Conservation (phyloP, 2,888 invertebrate genomes). For the Patella depressa region DNA sequence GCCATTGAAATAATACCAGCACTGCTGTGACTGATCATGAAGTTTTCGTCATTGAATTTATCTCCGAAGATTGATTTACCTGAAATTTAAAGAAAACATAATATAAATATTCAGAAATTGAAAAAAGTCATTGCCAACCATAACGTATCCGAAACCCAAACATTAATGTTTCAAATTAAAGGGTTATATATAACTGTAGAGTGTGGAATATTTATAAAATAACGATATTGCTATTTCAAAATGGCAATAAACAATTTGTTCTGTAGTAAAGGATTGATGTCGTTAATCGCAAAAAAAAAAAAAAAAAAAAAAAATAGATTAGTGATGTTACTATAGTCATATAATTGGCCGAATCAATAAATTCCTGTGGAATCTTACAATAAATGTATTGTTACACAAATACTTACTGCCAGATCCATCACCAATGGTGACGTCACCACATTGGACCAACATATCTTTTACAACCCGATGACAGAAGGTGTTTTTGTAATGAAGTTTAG, state of each 20-base stretch:
- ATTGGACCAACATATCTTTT: conserved; percentile 70
- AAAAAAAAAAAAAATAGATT: no score
- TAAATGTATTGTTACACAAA: not conserved
- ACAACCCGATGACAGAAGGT: conserved; percentile 69
- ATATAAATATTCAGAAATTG: not conserved
- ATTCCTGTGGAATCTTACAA: no score
- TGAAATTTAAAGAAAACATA: conserved; percentile 34
- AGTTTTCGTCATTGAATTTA: conserved; percentile 70
- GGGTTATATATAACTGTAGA: no score
- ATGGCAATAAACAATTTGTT: no score
- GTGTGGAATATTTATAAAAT: no score
- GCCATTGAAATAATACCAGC: conserved; percentile 71
- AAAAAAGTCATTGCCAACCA: not conserved
- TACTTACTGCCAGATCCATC: conserved; percentile 70
- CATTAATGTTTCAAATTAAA: no score
- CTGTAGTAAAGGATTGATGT: no score
- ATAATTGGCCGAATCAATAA: no score
- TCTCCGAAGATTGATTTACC: conserved; percentile 69
- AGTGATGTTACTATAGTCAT: no score
- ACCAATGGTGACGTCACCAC: conserved; percentile 69
- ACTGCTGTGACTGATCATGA: conserved; percentile 65
- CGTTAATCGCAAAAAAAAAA: no score
- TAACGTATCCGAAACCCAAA: no score
- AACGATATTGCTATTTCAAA: no score
- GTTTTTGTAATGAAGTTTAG: conserved; percentile 62